phyloP scores from a whole-genome alignment of 1,140 invertebrate species.

The Coelopa frigida region DNA sequence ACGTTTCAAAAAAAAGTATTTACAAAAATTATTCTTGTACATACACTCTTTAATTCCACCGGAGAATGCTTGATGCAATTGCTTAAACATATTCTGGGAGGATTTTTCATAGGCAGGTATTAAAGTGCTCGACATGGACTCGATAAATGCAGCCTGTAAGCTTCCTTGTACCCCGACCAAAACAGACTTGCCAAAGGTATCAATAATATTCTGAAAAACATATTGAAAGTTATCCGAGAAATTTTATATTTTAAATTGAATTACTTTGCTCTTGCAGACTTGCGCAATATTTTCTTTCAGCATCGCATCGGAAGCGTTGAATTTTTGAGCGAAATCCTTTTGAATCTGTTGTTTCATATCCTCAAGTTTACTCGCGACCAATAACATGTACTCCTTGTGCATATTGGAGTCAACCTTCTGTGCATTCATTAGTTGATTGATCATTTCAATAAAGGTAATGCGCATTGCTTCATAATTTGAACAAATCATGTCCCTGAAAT shows the following conservation, averaged over 20 bases:
- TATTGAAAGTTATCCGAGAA: neutral
- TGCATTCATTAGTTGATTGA: no score
- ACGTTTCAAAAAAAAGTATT: slow-evolving; percentile 2
- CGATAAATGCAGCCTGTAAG: slow-evolving; percentile 50
- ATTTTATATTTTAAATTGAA: slow-evolving; percentile 13
- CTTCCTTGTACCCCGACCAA: slow-evolving; percentile 51
- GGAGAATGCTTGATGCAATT: slow-evolving; percentile 79
- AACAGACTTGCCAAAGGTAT: slow-evolving; percentile 59
- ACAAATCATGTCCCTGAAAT: no score
- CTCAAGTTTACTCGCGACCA: slow-evolving; percentile 56
- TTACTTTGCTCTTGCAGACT: slow-evolving; percentile 64
- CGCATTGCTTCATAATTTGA: no score
- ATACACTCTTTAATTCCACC: slow-evolving; percentile 84
- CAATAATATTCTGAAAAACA: slow-evolving; percentile 57
- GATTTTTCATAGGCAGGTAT: slow-evolving; percentile 79
- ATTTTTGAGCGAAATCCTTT: slow-evolving; percentile 61
- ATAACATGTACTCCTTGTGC: no score
- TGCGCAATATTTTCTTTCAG: slow-evolving; percentile 73
- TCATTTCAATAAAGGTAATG: no score
- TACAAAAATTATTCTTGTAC: slow-evolving; percentile 28
- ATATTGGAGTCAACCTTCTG: slow-evolving; percentile 48
- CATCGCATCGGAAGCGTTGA: slow-evolving; percentile 61
- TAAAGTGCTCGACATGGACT: slow-evolving; percentile 62
- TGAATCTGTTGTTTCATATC: slow-evolving; percentile 61
- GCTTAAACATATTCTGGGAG: slow-evolving; percentile 75